These are phyloP conservation scores for Neodiprion fabricii DNA, from an alignment of 1,140 invertebrate species.

Conservation along the genomic window DNA sequence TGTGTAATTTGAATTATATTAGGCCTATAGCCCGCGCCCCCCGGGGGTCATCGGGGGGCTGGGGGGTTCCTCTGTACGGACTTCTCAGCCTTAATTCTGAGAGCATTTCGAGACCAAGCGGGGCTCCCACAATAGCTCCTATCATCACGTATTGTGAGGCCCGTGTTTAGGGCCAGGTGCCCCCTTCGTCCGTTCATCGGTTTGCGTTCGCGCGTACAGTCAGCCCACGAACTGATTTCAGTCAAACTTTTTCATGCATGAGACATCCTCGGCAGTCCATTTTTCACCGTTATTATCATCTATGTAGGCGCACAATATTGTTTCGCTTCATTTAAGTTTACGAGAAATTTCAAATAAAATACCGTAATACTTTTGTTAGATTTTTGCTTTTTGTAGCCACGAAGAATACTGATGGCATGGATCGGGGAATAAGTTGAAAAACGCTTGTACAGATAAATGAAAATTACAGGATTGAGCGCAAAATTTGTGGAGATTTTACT, in stretches of 20 bases:
- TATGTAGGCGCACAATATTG: no score
- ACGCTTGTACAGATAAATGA: no score
- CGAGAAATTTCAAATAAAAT: no score
- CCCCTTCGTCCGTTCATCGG: neutral
- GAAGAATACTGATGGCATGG: no score
- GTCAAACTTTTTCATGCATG: neutral
- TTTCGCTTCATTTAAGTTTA: no score
- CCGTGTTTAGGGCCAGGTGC: constrained; percentile 15
- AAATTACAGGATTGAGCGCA: no score
- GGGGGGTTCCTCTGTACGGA: neutral
- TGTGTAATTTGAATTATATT: constrained; percentile 18
- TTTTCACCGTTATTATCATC: no score
- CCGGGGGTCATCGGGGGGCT: neutral
- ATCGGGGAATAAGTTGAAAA: no score
- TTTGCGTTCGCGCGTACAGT: neutral
- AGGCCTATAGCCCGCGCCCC: constrained; percentile 7
- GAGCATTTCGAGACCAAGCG: neutral
- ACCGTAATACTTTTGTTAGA: no score
- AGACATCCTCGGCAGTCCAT: no score
- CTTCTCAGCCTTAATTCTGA: neutral
- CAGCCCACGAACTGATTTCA: neutral
- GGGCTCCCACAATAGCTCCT: constrained; percentile 10
- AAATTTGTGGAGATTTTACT: no score
- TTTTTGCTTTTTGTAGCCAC: no score
- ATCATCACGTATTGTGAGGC: constrained; percentile 13